Percentiles rank a stretch among this genome's conserved stretches.
These are phyloP conservation scores for Hyppa rectilinea DNA, from an alignment of 2,888 invertebrate genomes.

Conservation along the genomic window DNA sequence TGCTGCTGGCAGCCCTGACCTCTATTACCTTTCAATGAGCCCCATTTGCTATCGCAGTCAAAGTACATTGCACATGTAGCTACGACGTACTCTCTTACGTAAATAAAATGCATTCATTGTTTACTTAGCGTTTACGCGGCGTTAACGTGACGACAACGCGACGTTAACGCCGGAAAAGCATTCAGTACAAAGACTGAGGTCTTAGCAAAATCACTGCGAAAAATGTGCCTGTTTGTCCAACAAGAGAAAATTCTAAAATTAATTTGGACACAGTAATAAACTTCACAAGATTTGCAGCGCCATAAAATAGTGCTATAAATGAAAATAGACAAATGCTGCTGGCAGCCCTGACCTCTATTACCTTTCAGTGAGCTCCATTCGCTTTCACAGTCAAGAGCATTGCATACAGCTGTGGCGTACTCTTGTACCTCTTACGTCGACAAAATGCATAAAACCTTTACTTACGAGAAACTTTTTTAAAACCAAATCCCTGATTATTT, in stretches of 20 bases:
- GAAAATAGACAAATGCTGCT: conserved; percentile 1
- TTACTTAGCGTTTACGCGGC: not conserved
- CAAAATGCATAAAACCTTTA: conserved; percentile 31
- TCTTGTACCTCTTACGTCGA: not conserved
- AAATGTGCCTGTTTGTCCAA: not conserved
- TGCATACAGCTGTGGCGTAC: conserved; percentile 34
- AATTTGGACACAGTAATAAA: not conserved
- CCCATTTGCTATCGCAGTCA: conserved; percentile 38
- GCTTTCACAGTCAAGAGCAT: conserved; percentile 50
- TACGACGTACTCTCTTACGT: not conserved
- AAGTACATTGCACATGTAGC: conserved; percentile 47
- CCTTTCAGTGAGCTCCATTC: conserved; percentile 29
- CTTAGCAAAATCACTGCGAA: not conserved
- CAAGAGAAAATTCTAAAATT: not conserved
- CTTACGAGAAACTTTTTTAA: not conserved
- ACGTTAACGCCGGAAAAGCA: not conserved
- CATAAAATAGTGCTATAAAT: conserved; percentile 29
- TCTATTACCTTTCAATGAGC: conserved; percentile 25
- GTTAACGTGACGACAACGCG: not conserved
- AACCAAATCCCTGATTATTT: conserved; percentile 1
- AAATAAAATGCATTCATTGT: conserved; percentile 25
- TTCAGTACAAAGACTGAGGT: not conserved
- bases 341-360: conserved; percentile 46
- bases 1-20: conserved; percentile 37
- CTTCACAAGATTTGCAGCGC: conserved; percentile 35